These are phyloP conservation scores for Plemyria rubiginata DNA, from an alignment of 2,888 invertebrate species.

Conservation along the genomic window DNA sequence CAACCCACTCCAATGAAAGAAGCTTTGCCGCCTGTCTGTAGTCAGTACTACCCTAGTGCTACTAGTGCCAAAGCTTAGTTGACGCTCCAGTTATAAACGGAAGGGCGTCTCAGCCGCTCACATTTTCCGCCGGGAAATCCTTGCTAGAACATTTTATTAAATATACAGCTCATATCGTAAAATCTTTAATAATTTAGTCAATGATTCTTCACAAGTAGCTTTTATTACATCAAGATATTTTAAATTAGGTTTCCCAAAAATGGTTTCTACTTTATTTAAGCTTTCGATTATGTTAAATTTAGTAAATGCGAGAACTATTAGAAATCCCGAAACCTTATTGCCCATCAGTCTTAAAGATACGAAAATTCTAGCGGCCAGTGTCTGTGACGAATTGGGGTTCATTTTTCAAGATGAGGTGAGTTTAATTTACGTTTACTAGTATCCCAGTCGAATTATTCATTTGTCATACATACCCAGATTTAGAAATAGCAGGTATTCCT, in stretches of 20 bases:
- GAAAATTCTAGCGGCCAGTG: constrained; percentile 32
- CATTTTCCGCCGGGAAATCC: constrained; percentile 32
- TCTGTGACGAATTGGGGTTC: constrained; percentile 46
- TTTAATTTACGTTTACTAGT: constrained; percentile 8
- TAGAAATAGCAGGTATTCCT: no score
- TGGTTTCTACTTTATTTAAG: constrained; percentile 2
- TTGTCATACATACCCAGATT: no score
- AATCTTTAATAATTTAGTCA: no score
- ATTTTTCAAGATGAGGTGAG: constrained; percentile 26
- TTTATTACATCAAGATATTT: no score
- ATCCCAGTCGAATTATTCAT: no score
- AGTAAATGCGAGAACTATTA: constrained; percentile 15
- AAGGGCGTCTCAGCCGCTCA: constrained; percentile 52
- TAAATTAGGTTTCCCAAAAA: not conserved
- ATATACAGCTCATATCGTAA: not conserved
- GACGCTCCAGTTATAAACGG: constrained; percentile 58
- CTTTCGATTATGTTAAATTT: constrained; percentile 11
- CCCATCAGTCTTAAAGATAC: constrained; percentile 32
- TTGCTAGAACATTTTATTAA: constrained; percentile 16
- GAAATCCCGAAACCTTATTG: constrained; percentile 17
- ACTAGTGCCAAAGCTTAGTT: constrained; percentile 39
- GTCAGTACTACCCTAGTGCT: constrained; percentile 26
- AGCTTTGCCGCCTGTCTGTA: constrained; percentile 27
- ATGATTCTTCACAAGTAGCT: no score
- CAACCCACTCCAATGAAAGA: constrained; percentile 25